Evolutionary conservation across 2,797 vertebrate species (phyloP).

Genomic region (Coregonus suidteri): DNA sequence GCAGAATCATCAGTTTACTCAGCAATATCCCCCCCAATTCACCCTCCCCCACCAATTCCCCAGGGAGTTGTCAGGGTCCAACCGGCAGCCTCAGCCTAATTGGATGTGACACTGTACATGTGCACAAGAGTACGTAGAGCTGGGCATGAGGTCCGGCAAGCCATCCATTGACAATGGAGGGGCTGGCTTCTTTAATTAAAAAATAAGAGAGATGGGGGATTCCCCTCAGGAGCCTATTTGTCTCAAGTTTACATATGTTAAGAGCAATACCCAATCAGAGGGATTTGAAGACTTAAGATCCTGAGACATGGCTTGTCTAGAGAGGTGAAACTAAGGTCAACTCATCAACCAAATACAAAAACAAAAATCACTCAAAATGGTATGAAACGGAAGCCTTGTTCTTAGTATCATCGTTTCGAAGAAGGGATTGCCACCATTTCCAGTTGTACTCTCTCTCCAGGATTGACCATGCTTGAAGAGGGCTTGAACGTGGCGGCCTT

Average conservation of each 20-base stretch:
- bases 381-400: slow-evolving; percentile 33
- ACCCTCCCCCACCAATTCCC: slow-evolving; percentile 28
- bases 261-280: slow-evolving; percentile 55
- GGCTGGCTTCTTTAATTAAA: slow-evolving; percentile 55
- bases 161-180: slow-evolving; percentile 9
- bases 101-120: slow-evolving; percentile 52
- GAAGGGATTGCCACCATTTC: background rate
- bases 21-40: slow-evolving; percentile 42
- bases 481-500: background rate
- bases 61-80: slow-evolving; percentile 38
- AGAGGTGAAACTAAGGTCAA: slow-evolving; percentile 55
- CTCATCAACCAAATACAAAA: slow-evolving; percentile 38
- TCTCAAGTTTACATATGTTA: slow-evolving; percentile 56
- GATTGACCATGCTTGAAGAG: background rate
- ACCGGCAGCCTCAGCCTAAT: slow-evolving; percentile 60
- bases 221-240: slow-evolving; percentile 51
- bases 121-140: slow-evolving; percentile 33
- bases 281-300: slow-evolving; percentile 60
- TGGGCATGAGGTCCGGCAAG: slow-evolving; percentile 38
- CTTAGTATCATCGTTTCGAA: background rate
- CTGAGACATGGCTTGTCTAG: slow-evolving; percentile 65
- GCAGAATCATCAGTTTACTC: slow-evolving; percentile 1
- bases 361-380: slow-evolving; percentile 26
- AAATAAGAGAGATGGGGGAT: background rate
- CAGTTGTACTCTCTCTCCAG: background rate